Evolutionary conservation across 2,797 vertebrate species (phyloP), one percentile per base, ranked within the genome.

Genomic region (Arnoldichthys spilopterus): DNA sequence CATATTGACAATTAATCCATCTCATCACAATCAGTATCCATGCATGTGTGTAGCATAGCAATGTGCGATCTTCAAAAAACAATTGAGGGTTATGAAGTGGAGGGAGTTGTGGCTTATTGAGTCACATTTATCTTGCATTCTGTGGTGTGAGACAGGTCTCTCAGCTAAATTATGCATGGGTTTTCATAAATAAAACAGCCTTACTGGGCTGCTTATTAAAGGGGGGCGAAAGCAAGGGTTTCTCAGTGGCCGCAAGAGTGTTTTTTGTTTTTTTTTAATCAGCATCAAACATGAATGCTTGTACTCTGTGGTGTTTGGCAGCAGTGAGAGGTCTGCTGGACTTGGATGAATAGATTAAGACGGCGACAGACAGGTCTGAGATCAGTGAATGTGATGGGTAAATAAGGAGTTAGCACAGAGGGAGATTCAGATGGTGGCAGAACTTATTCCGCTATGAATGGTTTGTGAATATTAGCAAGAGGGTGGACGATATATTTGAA

Each of bases 181-280:
- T 68, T 72, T 78, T 82, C 11, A 74, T 71, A 66, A 74, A 63
- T 82, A 47, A 69, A 64, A 51, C 72, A 82, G 67, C 26, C 54
- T 26, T 34, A 22, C 13, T 59, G 62, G 56, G 13, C n/a, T 12
- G n/a, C 30, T 47, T 68, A 40, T 56, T 67, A 68, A 64, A 66
- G 37, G 20, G 20, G 6, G 3, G 5, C 26, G 15, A 28, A 15
- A 24, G 61, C 51, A 24, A 73, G 16, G 73, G 40, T 6, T 79
- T 74, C 54, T 53, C 26, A 49, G 40, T 12, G 47, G 77, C 34
- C 40, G 40, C 43, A 4, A 30, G 16, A 34, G 59, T 32, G 28
- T 62, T 34, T 62, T 56, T 28, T 56, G 11, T 28, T 18, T 78
- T 67, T 77, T 26, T 63, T 47, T 22, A 26, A 47, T 63, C 54